Percentiles rank a stretch among this genome's conserved stretches.
These are phyloP conservation scores for Drosophila teissieri DNA, from an alignment of 1,140 invertebrate species.

Conservation along the genomic window DNA sequence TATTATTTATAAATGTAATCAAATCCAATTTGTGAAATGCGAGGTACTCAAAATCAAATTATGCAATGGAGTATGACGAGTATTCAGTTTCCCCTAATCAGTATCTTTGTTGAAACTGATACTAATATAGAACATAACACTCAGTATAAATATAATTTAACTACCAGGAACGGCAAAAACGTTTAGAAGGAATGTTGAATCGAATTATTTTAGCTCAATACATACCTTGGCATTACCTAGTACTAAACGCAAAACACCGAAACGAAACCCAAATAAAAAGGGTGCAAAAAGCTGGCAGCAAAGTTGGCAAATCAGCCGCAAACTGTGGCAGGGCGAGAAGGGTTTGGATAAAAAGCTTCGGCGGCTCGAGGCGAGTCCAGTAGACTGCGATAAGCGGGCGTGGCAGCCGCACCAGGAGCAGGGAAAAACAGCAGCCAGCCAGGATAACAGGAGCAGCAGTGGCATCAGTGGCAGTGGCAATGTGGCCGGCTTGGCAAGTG, in stretches of 20 bases:
- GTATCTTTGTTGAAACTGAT: too few relatives aligned
- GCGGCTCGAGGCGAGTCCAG: conserved; percentile 35
- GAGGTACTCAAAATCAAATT: too few relatives aligned
- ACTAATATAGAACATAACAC: too few relatives aligned
- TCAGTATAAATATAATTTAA: too few relatives aligned
- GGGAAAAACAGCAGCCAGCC: conserved; percentile 3
- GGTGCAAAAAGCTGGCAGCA: conserved; percentile 27
- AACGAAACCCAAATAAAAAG: conserved; percentile 22
- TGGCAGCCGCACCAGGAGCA: conserved; percentile 40
- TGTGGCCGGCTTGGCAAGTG: conserved; percentile 58
- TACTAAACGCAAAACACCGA: conserved; percentile 22
- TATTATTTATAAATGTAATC: too few relatives aligned
- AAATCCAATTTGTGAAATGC: too few relatives aligned
- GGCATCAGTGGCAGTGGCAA: conserved; percentile 23
- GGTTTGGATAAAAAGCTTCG: conserved; percentile 60
- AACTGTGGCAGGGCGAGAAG: conserved; percentile 28
- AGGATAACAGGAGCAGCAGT: conserved; percentile 37
- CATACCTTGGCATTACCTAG: conserved; percentile 1
- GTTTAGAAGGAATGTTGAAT: neutral
- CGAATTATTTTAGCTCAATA: neutral
- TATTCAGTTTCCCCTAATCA: too few relatives aligned
- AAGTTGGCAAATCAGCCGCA: conserved; percentile 78
- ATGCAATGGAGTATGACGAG: too few relatives aligned
- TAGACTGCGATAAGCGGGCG: conserved; percentile 63
- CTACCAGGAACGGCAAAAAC: too few relatives aligned